Percentiles rank a stretch among this genome's conserved stretches.
Evolutionary conservation across 2,113 vertebrate genomes (phyloP).

Genomic region (Sialia sialis): DNA sequence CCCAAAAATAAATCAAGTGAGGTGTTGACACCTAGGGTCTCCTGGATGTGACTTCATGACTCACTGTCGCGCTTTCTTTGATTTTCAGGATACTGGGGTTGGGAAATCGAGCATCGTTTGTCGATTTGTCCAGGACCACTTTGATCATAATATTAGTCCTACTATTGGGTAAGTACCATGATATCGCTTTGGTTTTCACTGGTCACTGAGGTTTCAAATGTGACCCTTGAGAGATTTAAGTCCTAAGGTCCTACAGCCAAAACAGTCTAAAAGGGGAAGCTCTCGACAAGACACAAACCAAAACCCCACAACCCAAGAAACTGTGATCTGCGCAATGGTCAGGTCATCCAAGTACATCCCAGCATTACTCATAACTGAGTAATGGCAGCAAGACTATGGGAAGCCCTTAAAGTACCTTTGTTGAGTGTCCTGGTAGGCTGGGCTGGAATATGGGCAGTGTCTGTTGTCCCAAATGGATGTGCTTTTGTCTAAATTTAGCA

Average conservation of each 20-base stretch:
- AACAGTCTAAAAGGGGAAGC: neutral
- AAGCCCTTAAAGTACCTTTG: fast-evolving
- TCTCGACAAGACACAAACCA: neutral
- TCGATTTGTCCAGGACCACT: conserved; percentile 95
- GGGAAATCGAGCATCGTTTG: conserved; percentile 98
- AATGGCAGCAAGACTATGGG: neutral
- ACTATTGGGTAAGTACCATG: conserved; percentile 89
- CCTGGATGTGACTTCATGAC: neutral
- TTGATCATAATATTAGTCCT: conserved; percentile 96
- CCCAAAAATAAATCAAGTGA: neutral
- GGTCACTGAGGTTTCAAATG: neutral
- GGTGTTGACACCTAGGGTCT: neutral
- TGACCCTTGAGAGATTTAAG: neutral
- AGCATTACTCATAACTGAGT: neutral
- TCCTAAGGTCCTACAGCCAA: neutral
- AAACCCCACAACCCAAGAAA: neutral
- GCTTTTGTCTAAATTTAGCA: neutral
- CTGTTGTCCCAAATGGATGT: neutral
- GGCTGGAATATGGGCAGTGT: neutral
- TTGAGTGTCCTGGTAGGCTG: neutral
- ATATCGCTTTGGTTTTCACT: neutral
- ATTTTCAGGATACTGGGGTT: conserved; percentile 92
- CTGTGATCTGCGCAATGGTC: neutral
- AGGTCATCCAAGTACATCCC: neutral
- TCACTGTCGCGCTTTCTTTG: neutral